These are phyloP conservation scores for Buathra laborator DNA, from an alignment of 2,888 invertebrate genomes.

Conservation along the genomic window DNA sequence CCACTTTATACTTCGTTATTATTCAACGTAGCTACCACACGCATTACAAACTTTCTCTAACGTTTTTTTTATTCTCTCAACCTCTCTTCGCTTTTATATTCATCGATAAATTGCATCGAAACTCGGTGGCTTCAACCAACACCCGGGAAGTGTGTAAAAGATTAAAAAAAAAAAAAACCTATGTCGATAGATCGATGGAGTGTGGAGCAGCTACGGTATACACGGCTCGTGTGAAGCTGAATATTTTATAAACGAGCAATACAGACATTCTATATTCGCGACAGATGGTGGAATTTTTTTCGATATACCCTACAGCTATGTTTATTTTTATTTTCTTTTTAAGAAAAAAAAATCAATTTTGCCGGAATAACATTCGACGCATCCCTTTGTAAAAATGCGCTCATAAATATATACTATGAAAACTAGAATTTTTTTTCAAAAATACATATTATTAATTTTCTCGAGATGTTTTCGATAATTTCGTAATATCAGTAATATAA, in stretches of 20 bases:
- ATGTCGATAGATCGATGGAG: slow-evolving; percentile 8
- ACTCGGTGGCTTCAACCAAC: slow-evolving; percentile 2
- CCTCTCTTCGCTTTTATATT: slow-evolving; percentile 28
- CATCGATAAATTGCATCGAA: slow-evolving; percentile 48
- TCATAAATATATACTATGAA: background rate
- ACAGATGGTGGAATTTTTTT: background rate
- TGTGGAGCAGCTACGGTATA: background rate
- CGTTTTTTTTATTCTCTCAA: slow-evolving; percentile 23
- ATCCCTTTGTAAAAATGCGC: background rate
- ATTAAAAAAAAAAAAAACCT: slow-evolving; percentile 19
- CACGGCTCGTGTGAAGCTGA: slow-evolving; percentile 6
- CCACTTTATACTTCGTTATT: slow-evolving; percentile 47
- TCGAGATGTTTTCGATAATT: background rate
- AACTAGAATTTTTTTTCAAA: background rate
- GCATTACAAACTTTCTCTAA: slow-evolving; percentile 53
- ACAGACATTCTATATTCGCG: background rate
- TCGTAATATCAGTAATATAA: background rate
- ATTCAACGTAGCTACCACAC: slow-evolving; percentile 43
- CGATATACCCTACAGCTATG: background rate
- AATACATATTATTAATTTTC: too few species aligned
- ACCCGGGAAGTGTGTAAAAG: background rate
- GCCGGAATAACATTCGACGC: background rate
- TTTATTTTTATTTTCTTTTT: background rate
- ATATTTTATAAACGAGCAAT: background rate
- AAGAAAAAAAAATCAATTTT: background rate